Evolutionary conservation across 2,888 invertebrate species (phyloP), one percentile per base, ranked within the genome.

Genomic region (Helleia helle): DNA sequence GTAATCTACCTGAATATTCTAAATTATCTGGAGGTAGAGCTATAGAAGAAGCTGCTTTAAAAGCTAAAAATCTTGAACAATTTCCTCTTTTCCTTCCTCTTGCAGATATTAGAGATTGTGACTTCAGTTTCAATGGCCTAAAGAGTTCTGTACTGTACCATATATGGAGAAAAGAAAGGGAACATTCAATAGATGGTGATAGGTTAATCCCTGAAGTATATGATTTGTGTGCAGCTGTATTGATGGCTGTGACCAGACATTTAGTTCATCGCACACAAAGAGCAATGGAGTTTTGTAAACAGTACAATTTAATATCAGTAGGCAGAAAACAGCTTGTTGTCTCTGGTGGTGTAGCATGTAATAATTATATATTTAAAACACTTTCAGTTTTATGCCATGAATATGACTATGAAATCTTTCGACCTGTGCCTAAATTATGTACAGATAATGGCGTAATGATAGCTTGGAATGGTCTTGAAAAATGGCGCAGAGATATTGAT

Each of bases 361-460:
- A 99, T 67, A 88, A 91, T 71, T 93, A 90, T 57, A 91, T 99
- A 34, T 89, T 89, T 38, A 84, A 87, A 47, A 89, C 90, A 18
- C 72, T 99, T 36, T 65, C 86, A 56, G 79, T 90, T 41, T 66
- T 97, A 42, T 93, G 95, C 58, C 62, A 87, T 40, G 86, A 90
- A 52, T 86, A 87, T 58, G 87, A 85, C 8, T 95, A 90, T 62
- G 76, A 81, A 57, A 81, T 95, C 25, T 87, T 89, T 40, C 89
- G 93, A 50, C 97, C 98, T 4, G 89, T 92, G 1, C 91, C 93
- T 25, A 88, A 90, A 56, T 86, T 97, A 26, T 99, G 99, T 68
- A 97, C 96, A 0, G 99, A 99, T 71, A 99, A 99, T 87, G 99
- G 99, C 12, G 90, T 97, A 17, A 99, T 99, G 99, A 96, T 99